Base-by-base conservation (phyloP, 2,797 vertebrate species). In the Sebastes matsubarae region DNA sequence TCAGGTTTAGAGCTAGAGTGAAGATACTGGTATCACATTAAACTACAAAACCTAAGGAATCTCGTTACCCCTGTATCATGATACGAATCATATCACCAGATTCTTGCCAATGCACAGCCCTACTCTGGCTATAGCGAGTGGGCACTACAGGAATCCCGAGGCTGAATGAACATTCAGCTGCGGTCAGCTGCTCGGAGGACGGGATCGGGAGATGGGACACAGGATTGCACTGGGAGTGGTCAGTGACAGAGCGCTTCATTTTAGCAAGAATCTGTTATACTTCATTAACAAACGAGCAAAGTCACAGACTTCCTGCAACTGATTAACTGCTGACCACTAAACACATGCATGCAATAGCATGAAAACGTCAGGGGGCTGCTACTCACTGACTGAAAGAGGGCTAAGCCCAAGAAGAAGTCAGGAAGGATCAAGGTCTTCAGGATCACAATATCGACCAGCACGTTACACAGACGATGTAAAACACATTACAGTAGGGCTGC, bases 151-250 rank as follows among this genome's bases (percentile, higher is more conserved):
- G 66, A 68, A 77, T 14, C 14, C 46, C 24, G 60, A 57, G 34
- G 11, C 52, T 42, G 38, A 22, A 58, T 42, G 38, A 22, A 58
- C 22, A 16, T 13, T 69, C 22, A 69, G 25, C 71, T 67, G 24
- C 55, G 67, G 65, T 81, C 80, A 86, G 79, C 79, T 75, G 89
- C 75, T 80, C 20, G 2, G 54, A 65, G 67, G 27, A 75, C 6
- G 63, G 9, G 67, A 16, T 69, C 13, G 29, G 29, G 50, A 30
- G 61, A 52, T 32, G 14, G 54, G 25, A 69, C 29, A 58, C 42
- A 46, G 16, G 42, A 46, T 46, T 52, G 25, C 11, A n/a, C 36
- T 20, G 59, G 77, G 69, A 79, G 75, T 32, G 72, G 50, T 59
- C 27, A 20, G 6, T 20, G 65, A 46, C 63, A 66, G 25, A 69